Evolutionary conservation across 2,888 invertebrate species (phyloP), one percentile per base, ranked within the genome.

Genomic region (Acholoe squamosa): DNA sequence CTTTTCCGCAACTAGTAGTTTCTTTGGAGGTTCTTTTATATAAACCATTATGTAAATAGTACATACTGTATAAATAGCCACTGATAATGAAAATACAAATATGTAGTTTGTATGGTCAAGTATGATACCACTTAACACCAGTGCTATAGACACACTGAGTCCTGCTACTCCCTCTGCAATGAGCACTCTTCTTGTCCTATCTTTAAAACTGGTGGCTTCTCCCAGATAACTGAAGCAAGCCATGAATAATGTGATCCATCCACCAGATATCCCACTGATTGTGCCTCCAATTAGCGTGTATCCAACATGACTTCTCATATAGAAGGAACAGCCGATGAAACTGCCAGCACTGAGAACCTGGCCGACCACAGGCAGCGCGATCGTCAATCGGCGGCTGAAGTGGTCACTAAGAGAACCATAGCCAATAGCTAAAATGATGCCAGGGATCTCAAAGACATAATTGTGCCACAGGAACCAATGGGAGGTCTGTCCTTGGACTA

Each of bases 111-210:
- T 94, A 19, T 93, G 54, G 71, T 95, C 94, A 94, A 97, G 97
- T 92, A 98, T 96, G 90, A 98, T 97, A 0, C 98, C 98, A 94
- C 98, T 98, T 91, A 98, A 94, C 43, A 97, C 97, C 10, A 98
- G 97, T 77, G 98, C 98, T 0, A 97, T 96, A 0, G 98, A 98
- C 97, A 98, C 98, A 0, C 98, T 97, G 90, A 97, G 97, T 93
- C 98, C 97, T 94, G 98, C 98, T 93, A 97, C 97, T 0, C 97
- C 97, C 94, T 98, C 98, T 90, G 98, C 95, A 89, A 98, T 97
- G 0, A 98, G 98, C 1, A 98, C 97, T 91, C 98, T 96, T 31
- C 98, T 95, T 0, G 98, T 98, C 91, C 98, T 96, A 93, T 97
- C 97, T 91, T 97, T 96, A 0, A 97, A 93, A 0, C 97, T 97